A percentile compares a stretch with the other conserved stretches of the same genome.
These are phyloP conservation scores for Egretta garzetta DNA, from an alignment of 2,113 vertebrate genomes.

Conservation along the genomic window DNA sequence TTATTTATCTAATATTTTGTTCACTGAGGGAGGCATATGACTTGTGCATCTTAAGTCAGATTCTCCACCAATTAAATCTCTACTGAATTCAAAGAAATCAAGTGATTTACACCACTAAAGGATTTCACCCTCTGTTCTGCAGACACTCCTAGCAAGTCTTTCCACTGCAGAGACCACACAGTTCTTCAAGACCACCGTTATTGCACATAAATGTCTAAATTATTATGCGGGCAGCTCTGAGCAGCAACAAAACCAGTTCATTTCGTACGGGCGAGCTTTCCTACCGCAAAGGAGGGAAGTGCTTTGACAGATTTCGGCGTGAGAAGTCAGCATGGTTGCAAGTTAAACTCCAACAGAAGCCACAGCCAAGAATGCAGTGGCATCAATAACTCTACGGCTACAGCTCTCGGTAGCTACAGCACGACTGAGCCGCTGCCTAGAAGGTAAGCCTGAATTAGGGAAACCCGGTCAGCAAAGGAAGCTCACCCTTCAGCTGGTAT, in stretches of 20 bases:
- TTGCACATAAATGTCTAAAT: not conserved
- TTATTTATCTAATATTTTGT: not conserved
- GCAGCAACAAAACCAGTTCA: not conserved
- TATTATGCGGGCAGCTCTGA: not conserved
- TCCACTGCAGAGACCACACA: not conserved
- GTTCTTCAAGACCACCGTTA: not conserved
- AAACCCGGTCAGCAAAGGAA: not conserved
- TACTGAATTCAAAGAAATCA: not conserved
- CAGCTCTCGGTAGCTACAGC: not conserved
- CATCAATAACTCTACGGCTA: not conserved
- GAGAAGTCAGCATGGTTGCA: not conserved
- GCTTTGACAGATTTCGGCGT: rapidly evolving
- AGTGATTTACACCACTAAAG: not conserved
- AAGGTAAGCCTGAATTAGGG: not conserved
- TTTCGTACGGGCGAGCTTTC: not conserved
- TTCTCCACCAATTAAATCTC: not conserved
- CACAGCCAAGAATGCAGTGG: not conserved
- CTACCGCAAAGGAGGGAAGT: not conserved
- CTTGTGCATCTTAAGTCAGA: not conserved
- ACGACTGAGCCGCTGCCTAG: not conserved
- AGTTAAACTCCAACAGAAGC: not conserved
- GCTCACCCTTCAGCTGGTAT: no score
- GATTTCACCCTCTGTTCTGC: not conserved
- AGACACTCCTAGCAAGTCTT: not conserved
- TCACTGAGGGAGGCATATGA: not conserved